phyloP scores from a whole-genome alignment of 2,888 invertebrate species.

The Apotomis turbidana region DNA sequence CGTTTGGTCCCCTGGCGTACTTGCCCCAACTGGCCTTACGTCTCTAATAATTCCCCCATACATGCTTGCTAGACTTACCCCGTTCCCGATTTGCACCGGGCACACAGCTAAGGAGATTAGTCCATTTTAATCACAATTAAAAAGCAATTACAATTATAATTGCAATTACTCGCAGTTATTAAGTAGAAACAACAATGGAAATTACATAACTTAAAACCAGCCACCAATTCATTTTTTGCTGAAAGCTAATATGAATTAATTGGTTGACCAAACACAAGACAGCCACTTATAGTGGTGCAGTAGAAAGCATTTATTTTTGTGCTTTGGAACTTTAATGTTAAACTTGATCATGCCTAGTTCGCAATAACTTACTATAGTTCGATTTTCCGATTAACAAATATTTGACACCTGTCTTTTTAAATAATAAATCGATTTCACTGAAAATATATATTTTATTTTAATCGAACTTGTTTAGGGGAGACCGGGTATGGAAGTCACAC shows the following conservation, averaged over 20 bases:
- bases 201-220: slow-evolving; percentile 8
- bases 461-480: too few species aligned
- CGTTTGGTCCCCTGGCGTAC: too few species aligned
- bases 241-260: slow-evolving; percentile 31
- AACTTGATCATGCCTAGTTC: slow-evolving; percentile 9
- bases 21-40: too few species aligned
- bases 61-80: not conserved
- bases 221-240: slow-evolving; percentile 23
- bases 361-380: not conserved
- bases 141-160: slow-evolving; percentile 31
- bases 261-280: slow-evolving; percentile 32
- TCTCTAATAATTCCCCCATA: not conserved
- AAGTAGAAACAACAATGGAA: slow-evolving; percentile 28
- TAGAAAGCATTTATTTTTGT: slow-evolving; percentile 32
- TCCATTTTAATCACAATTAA: slow-evolving; percentile 22
- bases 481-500: too few species aligned
- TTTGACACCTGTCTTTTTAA: too few species aligned
- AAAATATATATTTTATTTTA: too few species aligned
- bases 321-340: slow-evolving; percentile 27
- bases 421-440: too few species aligned
- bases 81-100: too few species aligned
- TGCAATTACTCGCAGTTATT: slow-evolving; percentile 15
- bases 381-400: too few species aligned
- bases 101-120: not conserved
- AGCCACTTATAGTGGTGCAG: slow-evolving; percentile 12